Evolutionary conservation across 2,888 invertebrate genomes (phyloP).

Genomic region (Chelonus formosanus): DNA sequence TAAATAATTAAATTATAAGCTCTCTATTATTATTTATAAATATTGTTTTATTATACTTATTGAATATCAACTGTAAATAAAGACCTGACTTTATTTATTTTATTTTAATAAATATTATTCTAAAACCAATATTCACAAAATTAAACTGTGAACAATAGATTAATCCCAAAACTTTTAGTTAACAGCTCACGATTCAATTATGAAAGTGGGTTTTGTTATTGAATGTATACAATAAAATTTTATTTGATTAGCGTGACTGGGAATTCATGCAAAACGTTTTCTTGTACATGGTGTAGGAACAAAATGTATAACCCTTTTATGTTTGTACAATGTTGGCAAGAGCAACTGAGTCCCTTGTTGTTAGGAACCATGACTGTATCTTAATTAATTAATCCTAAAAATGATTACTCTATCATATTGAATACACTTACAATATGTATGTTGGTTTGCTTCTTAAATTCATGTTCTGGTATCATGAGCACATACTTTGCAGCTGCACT

Average conservation of each 20-base stretch:
- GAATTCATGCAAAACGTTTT: conserved; percentile 12
- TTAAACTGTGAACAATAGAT: too few relatives aligned
- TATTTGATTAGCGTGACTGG: conserved; percentile 18
- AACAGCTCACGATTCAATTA: background rate
- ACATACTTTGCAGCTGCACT: conserved; percentile 13
- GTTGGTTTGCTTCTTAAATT: conserved; percentile 16
- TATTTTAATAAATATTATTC: too few relatives aligned
- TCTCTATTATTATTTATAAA: too few relatives aligned
- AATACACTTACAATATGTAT: conserved; percentile 12
- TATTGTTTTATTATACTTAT: too few relatives aligned
- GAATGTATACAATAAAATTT: conserved; percentile 4
- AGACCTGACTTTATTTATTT: too few relatives aligned
- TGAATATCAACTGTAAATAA: too few relatives aligned
- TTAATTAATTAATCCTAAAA: conserved; percentile 25
- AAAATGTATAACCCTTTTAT: background rate
- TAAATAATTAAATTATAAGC: too few relatives aligned
- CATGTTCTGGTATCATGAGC: conserved; percentile 20
- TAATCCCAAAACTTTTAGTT: too few relatives aligned
- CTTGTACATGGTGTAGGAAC: conserved; percentile 1
- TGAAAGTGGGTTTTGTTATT: too few relatives aligned
- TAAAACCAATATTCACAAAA: too few relatives aligned
- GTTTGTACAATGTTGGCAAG: conserved; percentile 18
- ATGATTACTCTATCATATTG: conserved; percentile 1
- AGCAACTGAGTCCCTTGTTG: conserved; percentile 11
- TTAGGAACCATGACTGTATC: background rate